Conservation (phyloP, 2,888 invertebrate species). For the Drosophila fungiperda region DNA sequence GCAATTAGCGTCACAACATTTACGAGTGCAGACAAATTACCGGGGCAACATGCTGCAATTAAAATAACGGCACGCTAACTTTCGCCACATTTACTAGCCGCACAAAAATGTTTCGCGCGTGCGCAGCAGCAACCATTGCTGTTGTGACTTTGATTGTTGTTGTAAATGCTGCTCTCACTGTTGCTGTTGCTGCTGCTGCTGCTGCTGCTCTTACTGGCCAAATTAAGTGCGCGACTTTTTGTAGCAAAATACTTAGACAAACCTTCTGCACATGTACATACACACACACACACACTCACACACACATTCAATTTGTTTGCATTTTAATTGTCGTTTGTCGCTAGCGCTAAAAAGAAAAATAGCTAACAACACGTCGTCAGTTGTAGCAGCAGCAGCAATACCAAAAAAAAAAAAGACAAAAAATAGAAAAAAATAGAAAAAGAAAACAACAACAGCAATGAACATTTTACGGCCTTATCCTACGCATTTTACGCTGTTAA, state of each 20-base stretch:
- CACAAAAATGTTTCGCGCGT: conserved; percentile 73
- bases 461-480: conserved; percentile 68
- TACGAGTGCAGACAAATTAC: conserved; percentile 78
- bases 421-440: neutral
- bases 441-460: conserved; percentile 41
- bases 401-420: conserved; percentile 7
- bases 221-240: conserved; percentile 67
- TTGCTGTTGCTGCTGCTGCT: conserved; percentile 36
- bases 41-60: conserved; percentile 77
- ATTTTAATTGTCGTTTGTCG: conserved; percentile 77
- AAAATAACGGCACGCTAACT: conserved; percentile 78
- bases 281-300: conserved; percentile 27
- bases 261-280: conserved; percentile 60
- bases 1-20: conserved; percentile 75
- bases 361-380: conserved; percentile 70
- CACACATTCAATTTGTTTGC: conserved; percentile 71
- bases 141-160: conserved; percentile 26
- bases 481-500: conserved; percentile 76
- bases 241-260: conserved; percentile 75
- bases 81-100: conserved; percentile 66
- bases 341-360: conserved; percentile 73
- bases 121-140: conserved; percentile 57
- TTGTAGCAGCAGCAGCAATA: conserved; percentile 45
- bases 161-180: conserved; percentile 39
- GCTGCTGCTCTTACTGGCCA: conserved; percentile 58